A percentile compares a stretch with the other conserved stretches of the same genome.
Evolutionary conservation across 2,113 vertebrate species (phyloP).

Genomic region (Sporophila hypoxantha): DNA sequence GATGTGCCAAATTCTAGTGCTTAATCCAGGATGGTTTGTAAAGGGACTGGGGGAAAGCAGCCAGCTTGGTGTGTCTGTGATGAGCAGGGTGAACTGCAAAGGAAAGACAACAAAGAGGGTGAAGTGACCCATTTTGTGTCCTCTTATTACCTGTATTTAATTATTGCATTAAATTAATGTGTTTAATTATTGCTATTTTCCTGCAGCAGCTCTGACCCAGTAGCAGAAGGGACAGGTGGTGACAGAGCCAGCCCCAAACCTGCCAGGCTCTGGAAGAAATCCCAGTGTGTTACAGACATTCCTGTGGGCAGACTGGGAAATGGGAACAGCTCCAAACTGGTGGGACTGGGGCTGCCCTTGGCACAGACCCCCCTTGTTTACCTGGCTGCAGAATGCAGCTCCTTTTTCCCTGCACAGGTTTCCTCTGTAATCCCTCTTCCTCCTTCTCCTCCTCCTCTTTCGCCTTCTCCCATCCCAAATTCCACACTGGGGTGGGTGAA

Average conservation of each 20-base stretch:
- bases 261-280: background rate
- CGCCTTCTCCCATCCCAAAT: background rate
- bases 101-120: background rate
- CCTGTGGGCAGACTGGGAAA: background rate
- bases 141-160: background rate
- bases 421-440: background rate
- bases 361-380: background rate
- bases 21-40: background rate
- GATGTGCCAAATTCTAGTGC: background rate
- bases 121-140: no score
- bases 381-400: background rate
- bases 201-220: background rate
- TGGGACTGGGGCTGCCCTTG: background rate
- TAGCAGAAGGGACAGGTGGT: background rate
- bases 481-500: background rate
- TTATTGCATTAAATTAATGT: background rate
- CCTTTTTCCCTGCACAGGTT: background rate
- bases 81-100: background rate
- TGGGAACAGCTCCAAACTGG: background rate
- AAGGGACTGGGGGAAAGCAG: background rate
- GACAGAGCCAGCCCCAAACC: background rate
- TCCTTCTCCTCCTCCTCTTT: background rate
- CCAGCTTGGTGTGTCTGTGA: fast-evolving
- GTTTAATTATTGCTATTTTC: background rate
- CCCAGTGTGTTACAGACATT: background rate